These are phyloP conservation scores for Euura lappo DNA, from an alignment of 1,140 invertebrate genomes.

Conservation along the genomic window DNA sequence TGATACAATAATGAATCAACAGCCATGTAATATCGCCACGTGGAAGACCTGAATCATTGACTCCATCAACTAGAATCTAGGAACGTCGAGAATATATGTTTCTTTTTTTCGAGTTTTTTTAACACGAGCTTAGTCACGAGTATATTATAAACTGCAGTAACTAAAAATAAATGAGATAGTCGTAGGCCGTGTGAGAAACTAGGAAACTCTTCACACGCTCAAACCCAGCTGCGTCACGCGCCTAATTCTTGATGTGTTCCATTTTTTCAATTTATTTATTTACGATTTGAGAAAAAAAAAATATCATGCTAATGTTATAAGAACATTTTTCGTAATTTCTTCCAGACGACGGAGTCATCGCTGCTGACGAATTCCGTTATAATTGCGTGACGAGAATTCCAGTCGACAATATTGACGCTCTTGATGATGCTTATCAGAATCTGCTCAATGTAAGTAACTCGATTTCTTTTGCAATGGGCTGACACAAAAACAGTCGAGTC, in stretches of 20 bases:
- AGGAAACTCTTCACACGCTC: not conserved
- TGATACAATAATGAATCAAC: no score
- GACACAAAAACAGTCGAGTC: not conserved
- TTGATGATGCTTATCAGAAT: constrained; percentile 79
- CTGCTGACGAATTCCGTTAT: constrained; percentile 80
- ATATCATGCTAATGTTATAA: no score
- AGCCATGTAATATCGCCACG: no score
- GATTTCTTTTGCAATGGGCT: not conserved
- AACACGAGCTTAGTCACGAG: not conserved
- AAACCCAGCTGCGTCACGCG: not conserved
- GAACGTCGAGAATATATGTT: not conserved
- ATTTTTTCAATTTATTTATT: not conserved
- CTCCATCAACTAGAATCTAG: no score
- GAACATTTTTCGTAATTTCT: constrained; percentile 9
- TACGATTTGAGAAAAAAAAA: not conserved
- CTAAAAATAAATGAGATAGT: constrained; percentile 7
- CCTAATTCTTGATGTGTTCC: not conserved
- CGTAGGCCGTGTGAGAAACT: not conserved
- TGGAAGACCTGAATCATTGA: no score
- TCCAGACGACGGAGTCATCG: constrained; percentile 75
- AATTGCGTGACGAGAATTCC: constrained; percentile 81
- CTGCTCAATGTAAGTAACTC: constrained; percentile 72
- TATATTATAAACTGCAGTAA: constrained; percentile 7
- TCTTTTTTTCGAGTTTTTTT: not conserved
- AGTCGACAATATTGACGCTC: constrained; percentile 73